Base-by-base conservation (phyloP, 2,888 invertebrate species). In the Agapostemon virescens region DNA sequence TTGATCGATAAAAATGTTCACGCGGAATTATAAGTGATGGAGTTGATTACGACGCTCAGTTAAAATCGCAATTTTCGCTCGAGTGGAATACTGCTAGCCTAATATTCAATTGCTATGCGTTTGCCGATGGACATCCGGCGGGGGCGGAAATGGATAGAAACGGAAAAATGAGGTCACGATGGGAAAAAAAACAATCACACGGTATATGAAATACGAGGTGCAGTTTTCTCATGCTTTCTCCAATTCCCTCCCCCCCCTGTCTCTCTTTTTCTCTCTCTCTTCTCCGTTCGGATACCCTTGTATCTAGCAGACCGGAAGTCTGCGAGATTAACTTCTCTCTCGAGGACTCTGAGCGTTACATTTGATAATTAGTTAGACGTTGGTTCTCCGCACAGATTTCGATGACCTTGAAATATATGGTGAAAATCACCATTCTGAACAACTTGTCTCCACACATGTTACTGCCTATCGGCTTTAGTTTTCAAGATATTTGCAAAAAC, bases 131-230 rank as follows among this genome's bases (percentile, higher is more conserved):
- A 52, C 17, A 42, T 52, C 7, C n/a, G 30, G 0, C 20, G 40
- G 6, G 26, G 30, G 33, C 30, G 52, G 26, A 69, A 64, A 49
- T 58, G 74, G 49, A 42, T 52, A 72, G 38, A 74, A 58, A 63
- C n/a, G 11, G 68, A 36, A 20, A 40, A 73, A 58, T 30, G 66
- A 58, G 58, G 40, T 11, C 52, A 45, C 55, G n/a, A 38, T 42
- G 68, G 61, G 38, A 49, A 68, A 75, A 84, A 87, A 86, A 84
- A 84, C 83, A 87, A 88, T 89, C 87, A 85, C 75, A 71, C 79
- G 76, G 80, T 81, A 85, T 85, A 86, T 69, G 84, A 85, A 81
- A 69, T 72, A 79, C 67, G 78, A 42, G 45, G 61, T 42, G 30
- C 68, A n/a, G 69, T 23, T 49, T 69, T 23, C 40, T 20, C 26